Percentiles rank a stretch among this genome's conserved stretches.
These are phyloP conservation scores for Grantiella picta DNA, from an alignment of 2,113 vertebrate species.

Conservation along the genomic window DNA sequence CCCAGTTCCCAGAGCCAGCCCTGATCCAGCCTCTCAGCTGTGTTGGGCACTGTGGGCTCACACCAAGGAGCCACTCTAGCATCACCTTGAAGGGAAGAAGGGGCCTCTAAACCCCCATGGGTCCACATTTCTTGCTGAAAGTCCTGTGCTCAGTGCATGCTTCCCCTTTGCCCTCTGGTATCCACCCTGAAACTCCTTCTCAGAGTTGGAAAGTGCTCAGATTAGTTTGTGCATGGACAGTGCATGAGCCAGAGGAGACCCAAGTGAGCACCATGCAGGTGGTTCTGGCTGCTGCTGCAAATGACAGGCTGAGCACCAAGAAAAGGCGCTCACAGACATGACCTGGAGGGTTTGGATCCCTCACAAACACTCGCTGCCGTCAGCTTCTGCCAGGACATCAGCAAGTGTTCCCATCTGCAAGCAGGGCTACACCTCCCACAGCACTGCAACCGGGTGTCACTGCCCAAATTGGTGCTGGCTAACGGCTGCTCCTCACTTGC, in stretches of 20 bases:
- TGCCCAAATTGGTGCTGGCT: neutral
- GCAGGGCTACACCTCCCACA: neutral
- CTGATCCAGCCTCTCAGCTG: neutral
- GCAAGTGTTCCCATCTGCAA: rapidly evolving
- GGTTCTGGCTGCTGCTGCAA: neutral
- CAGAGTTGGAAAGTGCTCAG: rapidly evolving
- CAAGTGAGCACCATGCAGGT: rapidly evolving
- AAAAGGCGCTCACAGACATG: neutral
- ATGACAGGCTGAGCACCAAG: neutral
- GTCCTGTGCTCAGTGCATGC: neutral
- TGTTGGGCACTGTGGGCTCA: neutral
- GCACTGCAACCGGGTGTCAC: neutral
- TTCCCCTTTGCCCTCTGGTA: neutral
- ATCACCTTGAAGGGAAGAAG: neutral
- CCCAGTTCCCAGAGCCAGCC: neutral
- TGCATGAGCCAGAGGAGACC: neutral
- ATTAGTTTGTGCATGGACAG: neutral
- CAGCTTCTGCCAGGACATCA: neutral
- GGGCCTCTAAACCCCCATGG: neutral
- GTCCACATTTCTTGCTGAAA: neutral
- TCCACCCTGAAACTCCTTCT: neutral
- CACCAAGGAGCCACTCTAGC: neutral
- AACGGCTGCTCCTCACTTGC: neutral
- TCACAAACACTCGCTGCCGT: neutral
- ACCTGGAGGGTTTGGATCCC: neutral